Conservation (phyloP, 2,113 vertebrate genomes). For the Marmota flaviventris region DNA sequence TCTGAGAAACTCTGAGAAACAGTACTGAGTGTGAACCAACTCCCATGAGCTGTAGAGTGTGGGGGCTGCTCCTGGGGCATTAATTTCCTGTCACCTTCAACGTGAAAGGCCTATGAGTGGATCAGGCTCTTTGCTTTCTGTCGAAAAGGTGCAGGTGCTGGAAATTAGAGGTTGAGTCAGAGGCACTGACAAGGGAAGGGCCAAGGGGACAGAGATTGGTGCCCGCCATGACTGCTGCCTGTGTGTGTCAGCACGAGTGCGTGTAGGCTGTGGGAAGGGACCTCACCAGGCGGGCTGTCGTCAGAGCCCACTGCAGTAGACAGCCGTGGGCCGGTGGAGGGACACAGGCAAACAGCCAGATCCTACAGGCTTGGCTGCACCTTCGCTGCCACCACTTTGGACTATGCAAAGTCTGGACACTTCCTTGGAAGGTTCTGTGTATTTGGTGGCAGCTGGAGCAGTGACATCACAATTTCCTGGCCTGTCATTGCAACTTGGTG, state of each 20-base stretch:
- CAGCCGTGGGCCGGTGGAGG: fast-evolving
- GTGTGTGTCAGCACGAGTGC: background rate
- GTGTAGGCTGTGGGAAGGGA: background rate
- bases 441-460: background rate
- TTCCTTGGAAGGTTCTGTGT: background rate
- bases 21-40: background rate
- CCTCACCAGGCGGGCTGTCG: fast-evolving
- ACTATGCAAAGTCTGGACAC: background rate
- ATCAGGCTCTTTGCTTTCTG: background rate
- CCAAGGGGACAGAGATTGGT: fast-evolving
- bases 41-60: background rate
- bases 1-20: background rate
- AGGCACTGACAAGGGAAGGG: background rate
- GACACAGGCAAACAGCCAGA: too few relatives aligned
- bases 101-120: background rate
- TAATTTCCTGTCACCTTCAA: background rate
- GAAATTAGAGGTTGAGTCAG: background rate
- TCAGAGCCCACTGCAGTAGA: too few relatives aligned
- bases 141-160: background rate
- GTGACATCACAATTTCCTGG: background rate
- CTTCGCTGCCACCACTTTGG: fast-evolving
- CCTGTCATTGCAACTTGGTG: background rate
- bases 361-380: background rate
- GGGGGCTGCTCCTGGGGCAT: background rate
- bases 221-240: fast-evolving